Percentiles rank a stretch among this genome's conserved stretches.
These are phyloP conservation scores for Choloepus didactylus DNA, from an alignment of 2,797 vertebrate genomes.

Conservation along the genomic window DNA sequence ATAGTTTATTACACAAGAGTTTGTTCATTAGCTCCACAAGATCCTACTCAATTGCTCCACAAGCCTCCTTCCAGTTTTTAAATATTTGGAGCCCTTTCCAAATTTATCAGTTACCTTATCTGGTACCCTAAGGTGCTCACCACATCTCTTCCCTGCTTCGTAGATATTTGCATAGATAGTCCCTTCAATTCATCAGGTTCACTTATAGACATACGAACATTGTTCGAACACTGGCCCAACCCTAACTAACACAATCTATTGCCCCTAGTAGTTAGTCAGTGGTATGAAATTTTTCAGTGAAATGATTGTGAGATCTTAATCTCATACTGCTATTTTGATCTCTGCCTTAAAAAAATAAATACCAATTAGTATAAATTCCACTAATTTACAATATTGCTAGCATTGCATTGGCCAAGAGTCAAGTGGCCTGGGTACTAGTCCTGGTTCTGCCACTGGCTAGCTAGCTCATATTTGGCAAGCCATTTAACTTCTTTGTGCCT, in stretches of 20 bases:
- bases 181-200: background rate
- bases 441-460: background rate
- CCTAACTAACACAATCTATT: background rate
- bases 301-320: slow-evolving; percentile 37
- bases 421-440: background rate
- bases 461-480: background rate
- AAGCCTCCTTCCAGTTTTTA: slow-evolving; percentile 11
- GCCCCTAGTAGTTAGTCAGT: background rate
- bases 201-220: background rate
- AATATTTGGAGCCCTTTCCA: slow-evolving; percentile 48
- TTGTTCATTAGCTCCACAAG: slow-evolving; percentile 38
- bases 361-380: slow-evolving; percentile 1
- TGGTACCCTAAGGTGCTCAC: background rate
- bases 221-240: background rate
- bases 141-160: background rate
- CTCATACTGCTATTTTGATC: slow-evolving; percentile 36
- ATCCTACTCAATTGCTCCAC: background rate
- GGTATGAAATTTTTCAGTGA: slow-evolving; percentile 41
- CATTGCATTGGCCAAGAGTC: background rate
- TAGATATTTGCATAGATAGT: background rate
- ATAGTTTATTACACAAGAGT: slow-evolving; percentile 43
- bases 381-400: slow-evolving; percentile 47
- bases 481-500: background rate
- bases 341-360: slow-evolving; percentile 42
- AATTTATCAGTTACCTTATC: slow-evolving; percentile 25